Conservation (phyloP, 2,113 vertebrate species). For the Pollachius pollachius region DNA sequence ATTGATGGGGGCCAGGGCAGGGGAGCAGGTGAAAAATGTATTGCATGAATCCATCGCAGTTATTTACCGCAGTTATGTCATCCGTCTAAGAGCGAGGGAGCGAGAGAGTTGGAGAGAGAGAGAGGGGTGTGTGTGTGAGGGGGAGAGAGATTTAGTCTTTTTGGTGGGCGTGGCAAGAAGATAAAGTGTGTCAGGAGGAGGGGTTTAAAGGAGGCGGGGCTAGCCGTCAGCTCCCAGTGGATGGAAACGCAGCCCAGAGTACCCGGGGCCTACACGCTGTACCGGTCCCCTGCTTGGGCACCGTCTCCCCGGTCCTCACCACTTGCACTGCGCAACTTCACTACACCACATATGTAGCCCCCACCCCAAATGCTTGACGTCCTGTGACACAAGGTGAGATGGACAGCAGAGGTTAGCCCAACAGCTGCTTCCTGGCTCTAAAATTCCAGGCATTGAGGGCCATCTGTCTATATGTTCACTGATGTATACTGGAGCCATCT, state of each 20-base stretch:
- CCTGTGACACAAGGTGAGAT: constrained; percentile 99
- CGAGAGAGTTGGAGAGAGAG: constrained; percentile 40
- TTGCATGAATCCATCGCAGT: constrained; percentile 45
- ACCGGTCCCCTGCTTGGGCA: constrained; percentile 16
- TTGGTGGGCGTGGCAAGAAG: too few relatives aligned
- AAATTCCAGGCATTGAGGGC: constrained; percentile 93
- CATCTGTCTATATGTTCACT: constrained; percentile 97
- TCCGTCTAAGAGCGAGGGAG: constrained; percentile 27
- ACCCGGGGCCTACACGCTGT: too few relatives aligned
- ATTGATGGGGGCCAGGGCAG: constrained; percentile 1
- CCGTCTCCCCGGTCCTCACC: constrained; percentile 43
- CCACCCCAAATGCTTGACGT: constrained; percentile 82
- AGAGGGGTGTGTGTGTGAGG: too few relatives aligned
- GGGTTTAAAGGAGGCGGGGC: too few relatives aligned
- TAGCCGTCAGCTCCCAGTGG: too few relatives aligned
- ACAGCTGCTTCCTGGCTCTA: constrained; percentile 96
- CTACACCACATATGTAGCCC: constrained; percentile 58
- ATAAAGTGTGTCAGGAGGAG: too few relatives aligned
- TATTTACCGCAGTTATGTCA: constrained; percentile 44
- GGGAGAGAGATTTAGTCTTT: too few relatives aligned
- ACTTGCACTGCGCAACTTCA: constrained; percentile 57
- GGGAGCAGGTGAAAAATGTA: constrained; percentile 56
- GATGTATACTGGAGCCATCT: constrained; percentile 94
- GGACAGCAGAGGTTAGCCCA: constrained; percentile 88
- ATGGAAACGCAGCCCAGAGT: too few relatives aligned